These are phyloP conservation scores for Hypanus sabinus DNA, from an alignment of 2,113 vertebrate species.

Conservation along the genomic window DNA sequence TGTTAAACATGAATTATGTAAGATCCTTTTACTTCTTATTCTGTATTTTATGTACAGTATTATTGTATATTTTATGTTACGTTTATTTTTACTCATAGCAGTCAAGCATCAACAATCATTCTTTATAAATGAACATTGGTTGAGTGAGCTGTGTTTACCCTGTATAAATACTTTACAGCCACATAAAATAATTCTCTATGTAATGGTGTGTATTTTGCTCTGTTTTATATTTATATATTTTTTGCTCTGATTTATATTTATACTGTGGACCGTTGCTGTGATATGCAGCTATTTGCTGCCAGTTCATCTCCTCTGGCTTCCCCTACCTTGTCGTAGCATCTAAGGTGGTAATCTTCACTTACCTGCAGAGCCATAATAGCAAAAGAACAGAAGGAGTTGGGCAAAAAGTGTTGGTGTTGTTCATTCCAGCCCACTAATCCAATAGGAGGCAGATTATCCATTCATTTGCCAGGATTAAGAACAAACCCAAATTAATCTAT, in stretches of 20 bases:
- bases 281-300: neutral
- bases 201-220: conserved; percentile 4
- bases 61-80: conserved; percentile 23
- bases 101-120: conserved; percentile 18
- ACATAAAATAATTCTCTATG: conserved; percentile 22
- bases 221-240: neutral
- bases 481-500: neutral
- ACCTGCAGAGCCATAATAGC: neutral
- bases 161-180: neutral
- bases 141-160: conserved; percentile 7
- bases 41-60: conserved; percentile 6
- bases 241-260: neutral
- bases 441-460: neutral
- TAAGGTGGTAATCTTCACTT: neutral
- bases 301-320: neutral
- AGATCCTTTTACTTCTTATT: neutral
- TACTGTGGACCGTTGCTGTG: neutral
- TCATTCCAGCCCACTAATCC: neutral
- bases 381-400: neutral
- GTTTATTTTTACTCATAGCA: conserved; percentile 13
- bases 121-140: conserved; percentile 30
- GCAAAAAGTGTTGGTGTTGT: too few relatives aligned
- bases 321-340: neutral
- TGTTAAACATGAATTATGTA: conserved; percentile 14
- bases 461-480: neutral